Percentiles rank a stretch among this genome's conserved stretches.
phyloP scores from a whole-genome alignment of 1,140 invertebrate genomes.

The Carcinoscorpius rotundicauda region DNA sequence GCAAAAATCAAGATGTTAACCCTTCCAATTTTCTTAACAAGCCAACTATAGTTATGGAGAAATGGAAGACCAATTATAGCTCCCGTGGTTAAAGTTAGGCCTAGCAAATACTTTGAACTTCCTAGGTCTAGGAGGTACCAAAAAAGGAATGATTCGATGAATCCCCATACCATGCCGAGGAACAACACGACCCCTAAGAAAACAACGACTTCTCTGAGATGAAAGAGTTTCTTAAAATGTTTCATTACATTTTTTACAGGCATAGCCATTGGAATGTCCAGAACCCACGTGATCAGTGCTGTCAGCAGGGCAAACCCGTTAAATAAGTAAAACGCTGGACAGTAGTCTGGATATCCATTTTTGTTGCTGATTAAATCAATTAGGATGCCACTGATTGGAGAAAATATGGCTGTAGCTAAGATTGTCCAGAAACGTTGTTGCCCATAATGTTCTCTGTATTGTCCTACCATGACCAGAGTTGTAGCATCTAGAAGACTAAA shows the following conservation, averaged over 20 bases:
- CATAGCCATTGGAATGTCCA: slow-evolving; percentile 62
- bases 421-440: slow-evolving; percentile 63
- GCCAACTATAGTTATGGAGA: slow-evolving; percentile 58
- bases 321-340: slow-evolving; percentile 68
- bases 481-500: slow-evolving; percentile 70
- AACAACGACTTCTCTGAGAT: slow-evolving; percentile 56
- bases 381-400: slow-evolving; percentile 57
- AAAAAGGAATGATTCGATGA: slow-evolving; percentile 73
- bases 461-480: slow-evolving; percentile 58
- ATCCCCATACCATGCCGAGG: slow-evolving; percentile 65
- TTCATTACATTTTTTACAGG: slow-evolving; percentile 55
- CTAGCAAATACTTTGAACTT: slow-evolving; percentile 63
- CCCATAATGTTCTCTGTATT: slow-evolving; percentile 65
- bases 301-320: slow-evolving; percentile 52
- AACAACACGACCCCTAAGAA: slow-evolving; percentile 58
- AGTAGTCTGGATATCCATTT: slow-evolving; percentile 34
- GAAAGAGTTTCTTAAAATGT: slow-evolving; percentile 54
- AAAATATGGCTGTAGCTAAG: slow-evolving; percentile 63
- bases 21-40: slow-evolving; percentile 62
- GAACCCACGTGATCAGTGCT: slow-evolving; percentile 52
- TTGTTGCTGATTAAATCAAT: slow-evolving; percentile 53
- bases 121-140: slow-evolving; percentile 71
- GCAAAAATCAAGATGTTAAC: slow-evolving; percentile 68
- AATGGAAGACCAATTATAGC: slow-evolving; percentile 62
- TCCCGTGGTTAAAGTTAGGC: slow-evolving; percentile 65